Conservation (phyloP, 2,888 invertebrate genomes). For the Ennomos erosarius region DNA sequence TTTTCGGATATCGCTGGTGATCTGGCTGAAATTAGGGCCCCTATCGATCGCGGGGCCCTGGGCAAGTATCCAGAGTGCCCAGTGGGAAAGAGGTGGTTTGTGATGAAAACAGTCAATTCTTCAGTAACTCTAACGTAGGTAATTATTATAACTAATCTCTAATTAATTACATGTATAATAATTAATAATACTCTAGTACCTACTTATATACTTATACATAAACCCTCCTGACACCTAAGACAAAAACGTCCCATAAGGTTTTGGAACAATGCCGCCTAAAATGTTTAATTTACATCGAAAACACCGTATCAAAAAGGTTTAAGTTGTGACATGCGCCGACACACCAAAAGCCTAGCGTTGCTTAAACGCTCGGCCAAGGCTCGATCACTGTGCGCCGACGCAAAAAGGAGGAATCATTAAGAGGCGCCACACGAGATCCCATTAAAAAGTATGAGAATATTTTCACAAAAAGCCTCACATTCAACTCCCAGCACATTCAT, state of each 20-base stretch:
- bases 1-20: no score
- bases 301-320: conserved; percentile 72
- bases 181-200: no score
- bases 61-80: no score
- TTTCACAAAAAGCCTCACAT: conserved; percentile 84
- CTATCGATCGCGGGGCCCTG: no score
- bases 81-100: no score
- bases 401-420: conserved; percentile 84
- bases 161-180: no score
- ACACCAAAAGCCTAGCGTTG: conserved; percentile 79
- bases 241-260: conserved; percentile 14
- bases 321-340: conserved; percentile 78
- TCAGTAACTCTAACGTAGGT: no score
- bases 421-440: conserved; percentile 85
- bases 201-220: no score
- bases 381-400: conserved; percentile 68
- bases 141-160: no score
- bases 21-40: no score
- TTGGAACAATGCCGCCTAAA: conserved; percentile 76
- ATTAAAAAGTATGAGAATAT: conserved; percentile 86
- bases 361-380: conserved; percentile 63
- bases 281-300: conserved; percentile 81
- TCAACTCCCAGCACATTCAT: conserved; percentile 85
- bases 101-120: no score
- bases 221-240: conserved; percentile 5